phyloP scores from a whole-genome alignment of 2,113 vertebrate species.

The Prochilodus magdalenae region DNA sequence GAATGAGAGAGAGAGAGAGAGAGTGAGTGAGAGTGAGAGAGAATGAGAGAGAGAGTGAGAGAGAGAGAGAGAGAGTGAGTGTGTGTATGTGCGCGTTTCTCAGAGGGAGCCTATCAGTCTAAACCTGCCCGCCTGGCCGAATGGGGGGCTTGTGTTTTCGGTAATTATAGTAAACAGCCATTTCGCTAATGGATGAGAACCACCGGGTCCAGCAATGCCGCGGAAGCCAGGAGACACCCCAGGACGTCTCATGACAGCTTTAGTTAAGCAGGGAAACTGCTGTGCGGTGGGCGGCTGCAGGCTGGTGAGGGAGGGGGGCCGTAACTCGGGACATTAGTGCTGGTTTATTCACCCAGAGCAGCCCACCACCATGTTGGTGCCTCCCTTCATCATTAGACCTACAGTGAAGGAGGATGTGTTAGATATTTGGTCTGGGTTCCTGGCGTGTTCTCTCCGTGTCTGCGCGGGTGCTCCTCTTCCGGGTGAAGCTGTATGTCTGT shows the following conservation, averaged over 20 bases:
- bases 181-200: constrained; percentile 54
- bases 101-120: constrained; percentile 36
- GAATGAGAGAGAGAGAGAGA: no score
- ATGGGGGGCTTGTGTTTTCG: constrained; percentile 40
- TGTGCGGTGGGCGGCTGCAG: neutral
- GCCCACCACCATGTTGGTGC: no score
- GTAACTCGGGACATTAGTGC: no score
- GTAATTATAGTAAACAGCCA: constrained; percentile 58
- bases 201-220: constrained; percentile 4
- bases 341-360: no score
- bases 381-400: no score
- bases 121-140: constrained; percentile 14
- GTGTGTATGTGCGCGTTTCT: neutral
- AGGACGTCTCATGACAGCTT: neutral
- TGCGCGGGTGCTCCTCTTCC: no score
- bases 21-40: neutral
- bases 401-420: no score
- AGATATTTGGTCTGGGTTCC: no score
- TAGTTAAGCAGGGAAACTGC: neutral
- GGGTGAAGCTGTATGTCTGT: no score
- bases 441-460: no score
- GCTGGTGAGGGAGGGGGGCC: neutral
- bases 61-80: neutral
- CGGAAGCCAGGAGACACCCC: constrained; percentile 27
- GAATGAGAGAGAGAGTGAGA: neutral